These are phyloP conservation scores for Geotrypetes seraphini DNA, from an alignment of 2,797 vertebrate species.

Conservation along the genomic window DNA sequence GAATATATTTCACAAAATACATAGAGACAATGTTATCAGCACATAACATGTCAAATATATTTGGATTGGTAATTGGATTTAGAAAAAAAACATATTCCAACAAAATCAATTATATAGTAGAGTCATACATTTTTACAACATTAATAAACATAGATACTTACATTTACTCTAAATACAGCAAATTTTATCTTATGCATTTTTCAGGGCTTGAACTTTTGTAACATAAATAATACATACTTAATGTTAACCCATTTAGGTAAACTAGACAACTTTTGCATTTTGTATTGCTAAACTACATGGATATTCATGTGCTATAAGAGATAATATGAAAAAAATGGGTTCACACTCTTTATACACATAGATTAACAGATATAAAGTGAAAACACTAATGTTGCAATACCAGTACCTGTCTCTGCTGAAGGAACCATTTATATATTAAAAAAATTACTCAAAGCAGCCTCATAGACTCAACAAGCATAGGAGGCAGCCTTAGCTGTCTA, in stretches of 20 bases:
- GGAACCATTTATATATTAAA: too few relatives aligned
- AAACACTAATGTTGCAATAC: too few relatives aligned
- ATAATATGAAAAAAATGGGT: too few relatives aligned
- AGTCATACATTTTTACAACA: conserved; percentile 48
- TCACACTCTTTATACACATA: too few relatives aligned
- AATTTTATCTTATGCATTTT: conserved; percentile 53
- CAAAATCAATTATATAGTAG: conserved; percentile 50
- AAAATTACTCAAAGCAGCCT: too few relatives aligned
- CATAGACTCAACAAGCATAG: too few relatives aligned
- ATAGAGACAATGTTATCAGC: background rate
- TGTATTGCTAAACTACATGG: conserved; percentile 26
- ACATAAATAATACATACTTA: conserved; percentile 51
- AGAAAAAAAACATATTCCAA: conserved; percentile 37
- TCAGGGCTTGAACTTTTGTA: conserved; percentile 50
- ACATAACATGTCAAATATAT: conserved; percentile 7
- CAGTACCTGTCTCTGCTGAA: too few relatives aligned
- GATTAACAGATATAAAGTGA: too few relatives aligned
- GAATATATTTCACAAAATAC: background rate
- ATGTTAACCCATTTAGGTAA: conserved; percentile 48
- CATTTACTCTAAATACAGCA: conserved; percentile 52
- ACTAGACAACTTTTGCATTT: conserved; percentile 38
- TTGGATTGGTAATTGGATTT: conserved; percentile 24
- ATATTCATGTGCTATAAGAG: conserved; percentile 28
- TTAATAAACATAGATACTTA: conserved; percentile 45
- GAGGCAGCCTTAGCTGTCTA: too few relatives aligned